Evolutionary conservation across 2,888 invertebrate genomes (phyloP), one percentile per base, ranked within the genome.

Genomic region (Perizoma flavofasciatum): DNA sequence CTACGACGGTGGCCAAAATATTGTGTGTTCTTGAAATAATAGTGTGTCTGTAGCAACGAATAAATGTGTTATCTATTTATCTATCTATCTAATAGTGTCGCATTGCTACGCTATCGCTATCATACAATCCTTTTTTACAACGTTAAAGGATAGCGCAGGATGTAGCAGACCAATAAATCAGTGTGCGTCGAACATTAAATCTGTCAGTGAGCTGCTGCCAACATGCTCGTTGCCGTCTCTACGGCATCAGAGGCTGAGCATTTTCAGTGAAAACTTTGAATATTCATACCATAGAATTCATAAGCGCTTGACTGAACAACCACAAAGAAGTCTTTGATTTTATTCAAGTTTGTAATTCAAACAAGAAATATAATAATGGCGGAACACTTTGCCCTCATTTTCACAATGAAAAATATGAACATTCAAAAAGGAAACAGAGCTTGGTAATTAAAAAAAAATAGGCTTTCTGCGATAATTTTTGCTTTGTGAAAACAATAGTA

Each of bases 81-180:
- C n/a, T n/a, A n/a, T n/a, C n/a, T n/a, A n/a, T 22, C 1, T 43
- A 33, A 6, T 34, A 34, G 6, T 10, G 49, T 49, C n/a, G 11
- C 9, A 6, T 11, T 5, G 35, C 49, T 46, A 43, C 6, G 35
- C 49, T 46, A 43, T 33, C 33, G 48, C 49, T 66, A 57, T 49
- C 49, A 5, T 32, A 49, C 63, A 46, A 34, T 32, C 59, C 9
- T 49, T 44, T 7, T 34, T 34, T 11, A 37, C 9, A 47, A 52
- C 54, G 56, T 44, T 49, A 52, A 66, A 73, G 65, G 67, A 65
- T 57, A 63, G 47, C 52, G 61, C 61, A 54, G 65, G 65, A 59
- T 65, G 60, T 67, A 66, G 73, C 74, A 81, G 83, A 81, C 83
- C 74, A 73, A 83, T 85, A 85, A 85, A 85, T 85, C 85, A 79